Evolutionary conservation across 2,113 vertebrate species (phyloP).

Genomic region (Pithys albifrons): DNA sequence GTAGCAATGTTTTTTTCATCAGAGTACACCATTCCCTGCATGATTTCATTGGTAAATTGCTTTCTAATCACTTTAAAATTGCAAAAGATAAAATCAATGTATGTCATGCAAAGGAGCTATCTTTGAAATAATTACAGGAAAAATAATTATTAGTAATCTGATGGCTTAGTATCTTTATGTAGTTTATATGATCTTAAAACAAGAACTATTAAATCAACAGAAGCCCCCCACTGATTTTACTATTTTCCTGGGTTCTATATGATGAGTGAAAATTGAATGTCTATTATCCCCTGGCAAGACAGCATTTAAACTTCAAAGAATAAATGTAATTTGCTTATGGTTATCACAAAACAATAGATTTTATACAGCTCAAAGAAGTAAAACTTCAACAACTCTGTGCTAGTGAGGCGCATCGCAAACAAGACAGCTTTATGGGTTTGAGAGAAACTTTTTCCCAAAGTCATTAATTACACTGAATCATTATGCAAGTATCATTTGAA

Average conservation of each 20-base stretch:
- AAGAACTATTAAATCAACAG: neutral
- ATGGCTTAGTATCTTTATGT: neutral
- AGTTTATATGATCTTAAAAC: neutral
- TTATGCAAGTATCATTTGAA: neutral
- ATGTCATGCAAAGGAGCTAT: neutral
- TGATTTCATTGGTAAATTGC: neutral
- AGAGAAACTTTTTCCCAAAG: neutral
- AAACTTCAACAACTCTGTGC: neutral
- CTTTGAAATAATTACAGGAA: neutral
- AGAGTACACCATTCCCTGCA: neutral
- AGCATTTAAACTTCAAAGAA: neutral
- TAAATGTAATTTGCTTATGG: neutral
- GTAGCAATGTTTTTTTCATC: neutral
- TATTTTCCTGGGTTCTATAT: neutral
- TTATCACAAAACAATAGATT: neutral
- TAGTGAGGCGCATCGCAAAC: neutral
- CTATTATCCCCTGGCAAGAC: neutral
- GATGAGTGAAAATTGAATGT: neutral
- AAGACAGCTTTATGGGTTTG: neutral
- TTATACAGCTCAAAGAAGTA: neutral
- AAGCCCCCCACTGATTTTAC: neutral
- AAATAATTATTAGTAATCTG: neutral
- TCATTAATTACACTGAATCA: conserved; percentile 8
- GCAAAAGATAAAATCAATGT: neutral
- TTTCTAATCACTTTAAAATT: conserved; percentile 12